phyloP scores from a whole-genome alignment of 30 jellyfish, hydroid and myxozoan species.

The Hydractinia echinata region DNA sequence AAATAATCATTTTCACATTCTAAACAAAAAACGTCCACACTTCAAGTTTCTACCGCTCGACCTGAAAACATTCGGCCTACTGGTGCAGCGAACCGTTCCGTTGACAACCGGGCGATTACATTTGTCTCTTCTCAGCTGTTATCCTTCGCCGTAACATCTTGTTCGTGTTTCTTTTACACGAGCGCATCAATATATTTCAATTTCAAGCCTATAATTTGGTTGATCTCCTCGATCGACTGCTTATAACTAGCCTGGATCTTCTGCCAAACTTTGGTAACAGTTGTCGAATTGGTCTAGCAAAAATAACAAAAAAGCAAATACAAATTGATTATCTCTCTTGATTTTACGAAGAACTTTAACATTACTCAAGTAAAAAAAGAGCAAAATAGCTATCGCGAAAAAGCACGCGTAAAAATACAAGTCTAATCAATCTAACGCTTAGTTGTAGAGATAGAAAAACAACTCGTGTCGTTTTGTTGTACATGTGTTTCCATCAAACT shows the following conservation, averaged over 20 bases:
- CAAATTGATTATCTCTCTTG: background rate
- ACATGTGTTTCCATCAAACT: too few species aligned
- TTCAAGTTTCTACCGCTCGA: too few species aligned
- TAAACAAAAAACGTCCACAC: too few species aligned
- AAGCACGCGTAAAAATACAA: background rate
- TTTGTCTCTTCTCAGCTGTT: background rate
- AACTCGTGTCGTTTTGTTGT: too few species aligned
- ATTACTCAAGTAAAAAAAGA: background rate
- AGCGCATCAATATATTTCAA: slow-evolving; percentile 51
- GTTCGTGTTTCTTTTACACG: background rate
- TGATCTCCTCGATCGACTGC: slow-evolving; percentile 72
- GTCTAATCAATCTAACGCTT: background rate
- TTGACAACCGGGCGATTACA: too few species aligned
- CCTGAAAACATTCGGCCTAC: too few species aligned
- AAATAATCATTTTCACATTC: too few species aligned
- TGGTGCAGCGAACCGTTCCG: too few species aligned
- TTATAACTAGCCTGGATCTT: slow-evolving; percentile 71
- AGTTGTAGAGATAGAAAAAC: too few species aligned
- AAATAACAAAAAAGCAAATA: background rate
- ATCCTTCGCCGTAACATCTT: background rate
- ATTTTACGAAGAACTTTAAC: background rate
- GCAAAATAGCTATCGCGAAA: background rate
- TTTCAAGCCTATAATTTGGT: slow-evolving; percentile 58
- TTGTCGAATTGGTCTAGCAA: slow-evolving; percentile 61
- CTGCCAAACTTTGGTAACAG: slow-evolving; percentile 74